Percentiles rank a stretch among this genome's conserved stretches.
Evolutionary conservation across 2,113 vertebrate species (phyloP).

Genomic region (Mormyrus iriodes): DNA sequence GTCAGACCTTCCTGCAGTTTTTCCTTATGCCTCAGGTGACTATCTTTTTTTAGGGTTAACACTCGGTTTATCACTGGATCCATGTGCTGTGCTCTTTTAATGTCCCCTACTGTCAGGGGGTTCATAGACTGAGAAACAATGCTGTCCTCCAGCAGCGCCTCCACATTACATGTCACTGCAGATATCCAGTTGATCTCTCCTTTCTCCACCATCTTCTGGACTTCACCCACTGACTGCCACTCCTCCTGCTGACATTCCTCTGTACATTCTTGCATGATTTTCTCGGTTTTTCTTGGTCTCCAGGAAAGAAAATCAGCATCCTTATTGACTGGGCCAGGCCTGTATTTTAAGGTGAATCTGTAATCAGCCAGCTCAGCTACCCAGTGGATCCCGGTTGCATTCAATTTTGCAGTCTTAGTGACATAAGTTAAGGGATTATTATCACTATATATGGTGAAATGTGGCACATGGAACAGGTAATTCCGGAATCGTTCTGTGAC

Average conservation of each 20-base stretch:
- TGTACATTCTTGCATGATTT: not conserved
- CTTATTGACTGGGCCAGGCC: conserved; percentile 10
- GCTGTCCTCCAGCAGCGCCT: not conserved
- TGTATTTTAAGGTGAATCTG: conserved; percentile 18
- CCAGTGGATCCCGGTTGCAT: conserved; percentile 23
- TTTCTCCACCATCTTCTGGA: not conserved
- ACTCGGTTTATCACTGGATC: not conserved
- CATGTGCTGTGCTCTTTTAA: not conserved
- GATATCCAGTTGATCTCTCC: conserved; percentile 20
- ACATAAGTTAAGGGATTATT: conserved; percentile 32
- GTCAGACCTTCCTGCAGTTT: not conserved
- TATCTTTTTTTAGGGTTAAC: not conserved
- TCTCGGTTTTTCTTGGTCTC: conserved; percentile 10
- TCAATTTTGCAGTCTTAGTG: conserved; percentile 20
- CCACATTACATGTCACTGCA: conserved; percentile 11
- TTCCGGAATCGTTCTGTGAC: not conserved
- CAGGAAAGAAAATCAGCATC: conserved; percentile 29
- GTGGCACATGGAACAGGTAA: conserved; percentile 12
- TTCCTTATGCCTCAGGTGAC: not conserved
- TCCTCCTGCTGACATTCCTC: conserved; percentile 5
- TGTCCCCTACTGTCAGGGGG: not conserved
- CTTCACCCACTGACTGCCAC: not conserved
- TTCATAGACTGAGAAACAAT: not conserved
- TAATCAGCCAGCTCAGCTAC: conserved; percentile 25
- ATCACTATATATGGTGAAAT: conserved; percentile 27